Evolutionary conservation across 2,888 invertebrate genomes (phyloP), one percentile per base, ranked within the genome.

Genomic region (Didymodactylos carnosus): DNA sequence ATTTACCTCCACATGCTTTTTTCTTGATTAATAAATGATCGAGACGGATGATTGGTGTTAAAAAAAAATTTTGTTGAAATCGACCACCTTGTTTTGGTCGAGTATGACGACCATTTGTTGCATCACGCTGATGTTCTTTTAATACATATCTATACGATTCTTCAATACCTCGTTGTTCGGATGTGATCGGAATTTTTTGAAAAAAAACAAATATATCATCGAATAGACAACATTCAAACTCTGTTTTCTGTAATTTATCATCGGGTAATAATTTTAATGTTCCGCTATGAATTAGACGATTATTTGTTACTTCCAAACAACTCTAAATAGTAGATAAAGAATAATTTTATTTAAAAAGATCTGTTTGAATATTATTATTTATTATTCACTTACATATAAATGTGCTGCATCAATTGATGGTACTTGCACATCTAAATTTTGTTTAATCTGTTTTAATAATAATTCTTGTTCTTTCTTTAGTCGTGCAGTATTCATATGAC

Each of bases 71-170:
- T 62, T 62, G 62, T 14, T 29, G 29, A 35, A 19, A 62, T 62
- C 62, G 16, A n/a, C 35, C 14, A 11, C 62, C 62, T 35, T 29
- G 16, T 35, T 35, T 16, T 62, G 62, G 62, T 62, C 62, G 62
- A 2, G 62, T 35, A n/a, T 62, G 62, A n/a, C 62, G 62, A 7
- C 62, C 62, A 29, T 10, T 35, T 11, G 29, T 62, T 16, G 62
- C 62, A 62, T 62, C 62, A n/a, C 62, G 62, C 35, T 62, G 62
- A 62, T 62, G 62, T 62, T 62, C 62, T 62, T 62, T 62, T 35
- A 62, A 62, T 11, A 62, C n/a, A 35, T 62, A 62, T n/a, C 62
- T 29, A 62, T 62, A 62, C 8, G 35, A 6, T 62, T 62, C 62
- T 35, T 62, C 62, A 35, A 62, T 62, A 3, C 62, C 62, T 11